Percentiles rank a stretch among this genome's conserved stretches.
Evolutionary conservation across 2,797 vertebrate genomes (phyloP).

Genomic region (Takifugu rubripes): DNA sequence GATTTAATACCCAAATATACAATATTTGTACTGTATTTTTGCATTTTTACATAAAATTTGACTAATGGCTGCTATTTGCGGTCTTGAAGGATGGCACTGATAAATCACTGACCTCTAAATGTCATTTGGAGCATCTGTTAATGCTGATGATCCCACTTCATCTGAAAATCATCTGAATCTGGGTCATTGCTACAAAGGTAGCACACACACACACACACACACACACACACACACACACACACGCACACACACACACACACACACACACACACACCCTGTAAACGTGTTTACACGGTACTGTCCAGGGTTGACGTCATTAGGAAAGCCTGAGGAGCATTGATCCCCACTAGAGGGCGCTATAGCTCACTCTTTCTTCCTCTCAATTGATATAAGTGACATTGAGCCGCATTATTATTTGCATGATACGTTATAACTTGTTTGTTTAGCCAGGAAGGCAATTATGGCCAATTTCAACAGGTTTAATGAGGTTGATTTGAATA

Average conservation of each 20-base stretch:
- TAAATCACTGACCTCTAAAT: neutral
- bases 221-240: slow-evolving; percentile 5
- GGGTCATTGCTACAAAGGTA: slow-evolving; percentile 25
- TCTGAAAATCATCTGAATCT: slow-evolving; percentile 12
- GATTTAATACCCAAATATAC: too few relatives aligned
- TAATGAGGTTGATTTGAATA: slow-evolving; percentile 76
- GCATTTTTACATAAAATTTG: too few relatives aligned
- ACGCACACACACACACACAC: slow-evolving; percentile 1
- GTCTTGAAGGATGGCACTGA: neutral
- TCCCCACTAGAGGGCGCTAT: slow-evolving; percentile 58
- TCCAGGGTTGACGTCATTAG: slow-evolving; percentile 63
- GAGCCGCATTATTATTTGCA: slow-evolving; percentile 54
- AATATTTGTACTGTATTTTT: too few relatives aligned
- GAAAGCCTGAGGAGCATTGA: slow-evolving; percentile 2
- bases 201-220: slow-evolving; percentile 3
- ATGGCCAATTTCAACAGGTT: slow-evolving; percentile 71
- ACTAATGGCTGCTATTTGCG: slow-evolving; percentile 1
- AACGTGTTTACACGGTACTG: neutral
- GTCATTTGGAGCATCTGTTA: neutral
- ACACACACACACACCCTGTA: neutral
- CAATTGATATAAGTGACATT: slow-evolving; percentile 13
- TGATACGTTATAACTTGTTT: slow-evolving; percentile 67
- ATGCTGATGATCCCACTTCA: slow-evolving; percentile 5
- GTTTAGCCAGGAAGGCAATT: slow-evolving; percentile 72
- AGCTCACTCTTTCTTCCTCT: slow-evolving; percentile 39